phyloP scores from a whole-genome alignment of 1,140 invertebrate species.

The Berghia stephanieae region DNA sequence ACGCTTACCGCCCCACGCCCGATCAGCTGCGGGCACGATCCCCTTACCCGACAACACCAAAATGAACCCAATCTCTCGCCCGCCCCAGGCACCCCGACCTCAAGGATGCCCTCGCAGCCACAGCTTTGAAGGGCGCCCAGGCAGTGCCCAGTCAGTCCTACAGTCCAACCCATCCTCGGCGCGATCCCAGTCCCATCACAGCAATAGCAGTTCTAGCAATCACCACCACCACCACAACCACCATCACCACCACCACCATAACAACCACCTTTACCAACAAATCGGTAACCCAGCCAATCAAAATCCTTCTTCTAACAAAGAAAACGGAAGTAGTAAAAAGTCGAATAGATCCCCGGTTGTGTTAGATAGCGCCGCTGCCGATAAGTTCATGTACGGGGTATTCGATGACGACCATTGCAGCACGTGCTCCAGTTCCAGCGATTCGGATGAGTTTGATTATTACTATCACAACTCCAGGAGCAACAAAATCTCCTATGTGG shows the following conservation, averaged over 20 bases:
- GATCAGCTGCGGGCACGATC: constrained; percentile 34
- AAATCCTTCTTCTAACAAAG: too few relatives aligned
- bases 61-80: constrained; percentile 61
- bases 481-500: constrained; percentile 59
- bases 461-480: constrained; percentile 47
- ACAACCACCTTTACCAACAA: too few relatives aligned
- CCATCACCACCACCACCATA: neutral
- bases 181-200: constrained; percentile 7
- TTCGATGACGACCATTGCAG: constrained; percentile 57
- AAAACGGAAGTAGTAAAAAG: too few relatives aligned
- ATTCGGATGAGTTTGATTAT: constrained; percentile 57
- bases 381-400: constrained; percentile 30
- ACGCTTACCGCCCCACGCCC: constrained; percentile 14
- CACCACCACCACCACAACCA: neutral
- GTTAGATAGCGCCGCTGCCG: constrained; percentile 18
- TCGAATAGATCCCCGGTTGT: too few relatives aligned
- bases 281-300: too few relatives aligned
- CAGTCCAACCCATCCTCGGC: too few relatives aligned
- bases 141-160: neutral
- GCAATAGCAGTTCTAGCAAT: neutral
- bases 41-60: constrained; percentile 54
- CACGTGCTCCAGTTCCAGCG: constrained; percentile 61
- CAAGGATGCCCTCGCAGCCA: constrained; percentile 54
- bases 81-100: constrained; percentile 33
- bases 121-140: constrained; percentile 57